Evolutionary conservation across 30 jellyfish, hydroid and myxozoan genomes (phyloP).

Genomic region (Aurelia coerulea): DNA sequence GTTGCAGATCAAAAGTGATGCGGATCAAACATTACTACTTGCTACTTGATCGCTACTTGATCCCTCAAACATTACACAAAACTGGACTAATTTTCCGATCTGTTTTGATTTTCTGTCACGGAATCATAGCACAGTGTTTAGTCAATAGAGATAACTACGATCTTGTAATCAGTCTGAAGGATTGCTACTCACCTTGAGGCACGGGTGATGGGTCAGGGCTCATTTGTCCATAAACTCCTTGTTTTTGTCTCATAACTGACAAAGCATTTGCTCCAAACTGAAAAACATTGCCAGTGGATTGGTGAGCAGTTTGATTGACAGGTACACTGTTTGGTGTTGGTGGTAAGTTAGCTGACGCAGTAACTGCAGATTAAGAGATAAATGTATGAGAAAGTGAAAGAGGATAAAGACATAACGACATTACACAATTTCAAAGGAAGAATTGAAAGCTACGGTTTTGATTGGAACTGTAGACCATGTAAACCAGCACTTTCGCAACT

Average conservation of each 20-base stretch:
- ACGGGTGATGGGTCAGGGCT: constrained; percentile 61
- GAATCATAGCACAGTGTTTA: no score
- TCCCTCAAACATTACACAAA: no score
- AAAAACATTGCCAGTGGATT: constrained; percentile 63
- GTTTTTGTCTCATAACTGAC: constrained; percentile 61
- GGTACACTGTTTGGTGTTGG: constrained; percentile 88
- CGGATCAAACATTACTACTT: no score
- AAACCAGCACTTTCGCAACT: no score
- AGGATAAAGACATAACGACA: not conserved
- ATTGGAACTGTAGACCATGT: no score
- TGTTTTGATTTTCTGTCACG: no score
- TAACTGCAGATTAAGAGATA: constrained; percentile 8
- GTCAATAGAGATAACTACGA: no score
- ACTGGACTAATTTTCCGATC: no score
- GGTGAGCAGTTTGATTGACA: constrained; percentile 44
- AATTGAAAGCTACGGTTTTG: no score
- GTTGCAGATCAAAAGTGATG: no score
- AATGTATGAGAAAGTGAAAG: not conserved
- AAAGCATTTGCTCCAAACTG: constrained; percentile 73
- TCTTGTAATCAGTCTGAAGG: no score
- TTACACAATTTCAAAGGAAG: not conserved
- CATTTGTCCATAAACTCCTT: constrained; percentile 37
- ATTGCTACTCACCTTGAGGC: constrained; percentile 38
- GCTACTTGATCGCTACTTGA: no score
- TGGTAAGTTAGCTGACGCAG: constrained; percentile 63